phyloP scores from a whole-genome alignment of 2,113 vertebrate species.

The Merops nubicus region DNA sequence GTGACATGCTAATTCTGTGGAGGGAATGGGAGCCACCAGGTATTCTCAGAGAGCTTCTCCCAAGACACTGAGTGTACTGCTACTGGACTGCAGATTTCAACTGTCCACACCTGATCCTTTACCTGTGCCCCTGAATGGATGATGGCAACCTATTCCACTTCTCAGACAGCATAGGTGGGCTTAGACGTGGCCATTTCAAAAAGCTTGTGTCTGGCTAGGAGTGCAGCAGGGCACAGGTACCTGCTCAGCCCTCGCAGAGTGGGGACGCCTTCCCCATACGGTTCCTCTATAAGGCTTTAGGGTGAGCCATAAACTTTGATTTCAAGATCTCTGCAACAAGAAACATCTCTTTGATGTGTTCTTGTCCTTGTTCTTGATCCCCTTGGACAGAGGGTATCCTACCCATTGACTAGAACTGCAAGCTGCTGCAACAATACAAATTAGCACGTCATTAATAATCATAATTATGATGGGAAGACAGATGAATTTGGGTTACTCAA shows the following conservation, averaged over 20 bases:
- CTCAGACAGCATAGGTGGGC: rapidly evolving
- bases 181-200: not conserved
- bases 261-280: rapidly evolving
- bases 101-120: not conserved
- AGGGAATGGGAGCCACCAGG: not conserved
- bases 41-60: not conserved
- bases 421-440: not conserved
- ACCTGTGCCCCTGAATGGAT: not conserved
- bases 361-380: not conserved
- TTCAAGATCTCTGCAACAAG: not conserved
- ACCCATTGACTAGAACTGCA: not conserved
- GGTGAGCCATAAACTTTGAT: not conserved
- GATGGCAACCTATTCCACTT: not conserved
- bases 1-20: not conserved
- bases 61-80: rapidly evolving
- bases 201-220: not conserved
- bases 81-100: not conserved
- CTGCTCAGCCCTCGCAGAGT: not conserved
- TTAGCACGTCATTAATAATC: not conserved
- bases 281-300: not conserved
- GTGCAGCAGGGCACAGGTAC: too few species aligned
- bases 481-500: not conserved
- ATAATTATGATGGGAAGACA: not conserved
- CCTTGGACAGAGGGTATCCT: not conserved
- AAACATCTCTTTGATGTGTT: not conserved